Evolutionary conservation across 2,113 vertebrate species (phyloP).

Genomic region (Odontophorus gujanensis): DNA sequence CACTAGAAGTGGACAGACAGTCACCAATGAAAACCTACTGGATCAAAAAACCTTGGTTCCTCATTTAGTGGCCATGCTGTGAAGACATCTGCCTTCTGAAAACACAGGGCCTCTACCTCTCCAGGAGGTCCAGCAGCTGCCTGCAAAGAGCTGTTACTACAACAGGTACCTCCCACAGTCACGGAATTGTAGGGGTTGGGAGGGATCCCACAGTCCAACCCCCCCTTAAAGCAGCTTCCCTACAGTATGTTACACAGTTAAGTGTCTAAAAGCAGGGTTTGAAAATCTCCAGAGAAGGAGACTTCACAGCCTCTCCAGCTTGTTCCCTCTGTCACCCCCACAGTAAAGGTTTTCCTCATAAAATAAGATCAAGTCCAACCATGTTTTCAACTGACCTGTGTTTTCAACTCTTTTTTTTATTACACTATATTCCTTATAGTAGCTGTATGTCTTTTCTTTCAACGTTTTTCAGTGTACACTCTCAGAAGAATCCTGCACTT

Average conservation of each 20-base stretch:
- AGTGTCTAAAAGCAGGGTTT: neutral
- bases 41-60: neutral
- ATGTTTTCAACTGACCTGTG: too few relatives aligned
- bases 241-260: neutral
- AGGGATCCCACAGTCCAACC: neutral
- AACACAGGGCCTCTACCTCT: neutral
- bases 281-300: neutral
- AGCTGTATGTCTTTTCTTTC: neutral
- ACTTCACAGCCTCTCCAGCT: neutral
- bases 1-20: neutral
- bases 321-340: neutral
- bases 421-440: too few relatives aligned
- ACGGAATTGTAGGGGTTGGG: too few relatives aligned
- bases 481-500: neutral
- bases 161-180: neutral
- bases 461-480: fast-evolving
- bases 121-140: neutral
- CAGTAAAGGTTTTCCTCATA: too few relatives aligned
- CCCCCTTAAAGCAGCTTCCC: neutral
- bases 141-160: neutral
- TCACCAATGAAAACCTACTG: neutral
- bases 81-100: neutral
- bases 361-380: too few relatives aligned
- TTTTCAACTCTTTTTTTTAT: too few relatives aligned
- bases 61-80: neutral